These are phyloP conservation scores for Chromis chromis DNA, from an alignment of 2,797 vertebrate genomes.

Conservation along the genomic window DNA sequence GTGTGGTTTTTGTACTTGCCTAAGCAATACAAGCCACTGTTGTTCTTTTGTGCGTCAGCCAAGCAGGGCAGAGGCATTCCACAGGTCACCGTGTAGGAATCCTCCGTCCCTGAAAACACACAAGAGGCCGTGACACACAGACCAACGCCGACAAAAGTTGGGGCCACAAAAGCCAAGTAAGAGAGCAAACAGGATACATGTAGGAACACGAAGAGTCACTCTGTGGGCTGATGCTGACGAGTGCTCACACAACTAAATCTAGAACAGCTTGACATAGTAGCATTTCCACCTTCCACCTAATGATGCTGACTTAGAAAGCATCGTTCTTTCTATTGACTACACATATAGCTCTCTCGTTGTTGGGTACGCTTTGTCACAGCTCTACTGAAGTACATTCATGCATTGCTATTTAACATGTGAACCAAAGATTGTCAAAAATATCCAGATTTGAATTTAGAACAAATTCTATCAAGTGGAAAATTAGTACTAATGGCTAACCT, in stretches of 20 bases:
- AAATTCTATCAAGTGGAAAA: background rate
- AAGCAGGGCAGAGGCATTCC: slow-evolving; percentile 89
- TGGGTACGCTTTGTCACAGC: slow-evolving; percentile 7
- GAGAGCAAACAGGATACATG: slow-evolving; percentile 75
- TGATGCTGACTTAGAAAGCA: background rate
- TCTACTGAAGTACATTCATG: background rate
- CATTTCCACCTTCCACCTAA: background rate
- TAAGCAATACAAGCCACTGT: slow-evolving; percentile 81
- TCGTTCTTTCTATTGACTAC: background rate
- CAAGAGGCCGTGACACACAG: slow-evolving; percentile 73
- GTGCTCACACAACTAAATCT: slow-evolving; percentile 44
- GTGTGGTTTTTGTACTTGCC: slow-evolving; percentile 77
- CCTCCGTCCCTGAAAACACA: slow-evolving; percentile 86
- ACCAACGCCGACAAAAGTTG: slow-evolving; percentile 72
- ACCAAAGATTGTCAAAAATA: background rate
- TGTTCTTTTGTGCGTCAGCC: slow-evolving; percentile 83
- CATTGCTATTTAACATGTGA: background rate
- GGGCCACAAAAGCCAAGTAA: slow-evolving; percentile 68
- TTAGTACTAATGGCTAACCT: background rate
- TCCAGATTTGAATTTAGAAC: no score
- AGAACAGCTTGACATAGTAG: slow-evolving; percentile 27
- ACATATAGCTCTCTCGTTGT: background rate
- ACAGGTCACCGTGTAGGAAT: slow-evolving; percentile 95
- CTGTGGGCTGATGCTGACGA: slow-evolving; percentile 40
- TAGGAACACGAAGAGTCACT: slow-evolving; percentile 68